These are phyloP conservation scores for Pristionchus japonicus DNA, from an alignment of 2,888 invertebrate genomes.

Conservation along the genomic window DNA sequence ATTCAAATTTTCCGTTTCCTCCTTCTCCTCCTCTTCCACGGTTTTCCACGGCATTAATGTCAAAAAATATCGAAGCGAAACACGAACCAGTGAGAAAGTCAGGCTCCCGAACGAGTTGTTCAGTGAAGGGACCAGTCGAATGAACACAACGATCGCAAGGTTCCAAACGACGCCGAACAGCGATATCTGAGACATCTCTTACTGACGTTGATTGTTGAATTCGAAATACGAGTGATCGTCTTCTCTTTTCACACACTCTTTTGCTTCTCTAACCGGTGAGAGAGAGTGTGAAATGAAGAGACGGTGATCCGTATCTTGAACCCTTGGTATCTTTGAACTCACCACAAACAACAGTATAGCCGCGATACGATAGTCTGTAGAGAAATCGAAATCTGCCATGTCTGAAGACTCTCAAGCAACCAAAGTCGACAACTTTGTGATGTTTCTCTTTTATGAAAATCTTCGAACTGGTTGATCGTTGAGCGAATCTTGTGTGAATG, in stretches of 20 bases:
- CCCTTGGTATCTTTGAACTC: too few relatives aligned
- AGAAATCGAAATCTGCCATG: background rate
- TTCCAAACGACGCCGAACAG: background rate
- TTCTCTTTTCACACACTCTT: too few relatives aligned
- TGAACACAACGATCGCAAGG: background rate
- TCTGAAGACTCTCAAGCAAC: background rate
- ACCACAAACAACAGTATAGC: background rate
- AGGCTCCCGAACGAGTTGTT: background rate
- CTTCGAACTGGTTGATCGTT: too few relatives aligned
- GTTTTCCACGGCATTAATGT: background rate
- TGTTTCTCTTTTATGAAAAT: too few relatives aligned
- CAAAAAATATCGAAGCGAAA: background rate
- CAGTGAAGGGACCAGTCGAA: background rate
- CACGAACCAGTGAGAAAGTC: background rate
- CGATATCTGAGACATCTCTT: background rate
- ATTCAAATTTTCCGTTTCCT: too few relatives aligned
- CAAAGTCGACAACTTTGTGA: too few relatives aligned
- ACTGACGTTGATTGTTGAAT: background rate
- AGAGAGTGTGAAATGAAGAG: too few relatives aligned
- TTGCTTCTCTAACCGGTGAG: too few relatives aligned
- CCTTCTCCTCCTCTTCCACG: too few relatives aligned
- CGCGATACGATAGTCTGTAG: background rate
- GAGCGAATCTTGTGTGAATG: too few relatives aligned
- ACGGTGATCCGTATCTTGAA: too few relatives aligned
- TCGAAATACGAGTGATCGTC: background rate